phyloP scores from a whole-genome alignment of 1,140 invertebrate genomes.

The Battus philenor region DNA sequence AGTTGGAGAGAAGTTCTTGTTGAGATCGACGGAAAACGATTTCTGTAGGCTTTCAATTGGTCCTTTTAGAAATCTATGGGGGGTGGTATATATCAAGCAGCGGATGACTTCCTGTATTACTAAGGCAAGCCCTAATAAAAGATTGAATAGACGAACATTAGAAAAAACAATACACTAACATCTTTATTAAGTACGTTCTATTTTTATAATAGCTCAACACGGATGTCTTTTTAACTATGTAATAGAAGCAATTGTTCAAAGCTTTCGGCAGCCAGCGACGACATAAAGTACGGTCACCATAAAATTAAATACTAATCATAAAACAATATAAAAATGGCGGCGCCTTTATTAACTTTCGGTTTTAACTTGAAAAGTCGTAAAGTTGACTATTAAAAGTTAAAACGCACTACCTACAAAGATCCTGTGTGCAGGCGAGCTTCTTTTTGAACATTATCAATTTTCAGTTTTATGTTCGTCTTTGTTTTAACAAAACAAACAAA shows the following conservation, averaged over 20 bases:
- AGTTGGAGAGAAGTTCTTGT: too few relatives aligned
- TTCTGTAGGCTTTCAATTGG: too few relatives aligned
- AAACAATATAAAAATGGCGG: slow-evolving; percentile 12
- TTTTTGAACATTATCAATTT: slow-evolving; percentile 8
- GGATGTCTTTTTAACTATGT: too few relatives aligned
- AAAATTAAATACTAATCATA: background rate
- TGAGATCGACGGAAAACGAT: too few relatives aligned
- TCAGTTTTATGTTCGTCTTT: slow-evolving; percentile 1
- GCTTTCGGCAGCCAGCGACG: background rate
- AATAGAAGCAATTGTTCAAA: background rate
- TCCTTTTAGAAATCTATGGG: too few relatives aligned
- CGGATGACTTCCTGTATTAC: too few relatives aligned
- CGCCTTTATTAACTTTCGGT: slow-evolving; percentile 5
- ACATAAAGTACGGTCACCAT: slow-evolving; percentile 6
- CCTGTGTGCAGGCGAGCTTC: background rate
- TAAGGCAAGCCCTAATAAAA: too few relatives aligned
- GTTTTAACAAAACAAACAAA: slow-evolving; percentile 1
- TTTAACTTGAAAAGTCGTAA: slow-evolving; percentile 9
- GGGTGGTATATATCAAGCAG: too few relatives aligned
- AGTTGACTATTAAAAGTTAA: background rate
- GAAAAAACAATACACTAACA: too few relatives aligned
- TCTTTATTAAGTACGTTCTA: too few relatives aligned
- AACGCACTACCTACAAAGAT: slow-evolving; percentile 5
- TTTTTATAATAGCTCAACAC: too few relatives aligned
- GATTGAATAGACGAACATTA: too few relatives aligned